Evolutionary conservation across 2,888 invertebrate species (phyloP).

Genomic region (Byasa hedistus): DNA sequence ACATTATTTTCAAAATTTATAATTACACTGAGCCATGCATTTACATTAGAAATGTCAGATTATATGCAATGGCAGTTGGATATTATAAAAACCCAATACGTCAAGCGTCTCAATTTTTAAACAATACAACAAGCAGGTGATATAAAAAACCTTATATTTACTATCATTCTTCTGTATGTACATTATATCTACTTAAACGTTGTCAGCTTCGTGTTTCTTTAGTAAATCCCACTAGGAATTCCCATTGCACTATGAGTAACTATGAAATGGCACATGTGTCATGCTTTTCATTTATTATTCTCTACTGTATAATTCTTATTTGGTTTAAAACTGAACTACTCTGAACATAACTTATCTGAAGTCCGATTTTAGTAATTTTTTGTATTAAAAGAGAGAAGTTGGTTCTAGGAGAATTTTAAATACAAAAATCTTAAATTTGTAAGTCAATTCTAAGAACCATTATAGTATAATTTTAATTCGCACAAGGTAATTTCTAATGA

Average conservation of each 20-base stretch:
- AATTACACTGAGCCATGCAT: neutral
- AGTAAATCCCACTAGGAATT: neutral
- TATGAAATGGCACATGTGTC: neutral
- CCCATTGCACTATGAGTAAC: neutral
- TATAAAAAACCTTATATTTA: neutral
- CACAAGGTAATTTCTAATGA: too few relatives aligned
- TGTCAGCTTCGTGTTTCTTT: neutral
- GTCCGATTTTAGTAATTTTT: too few relatives aligned
- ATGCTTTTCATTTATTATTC: neutral
- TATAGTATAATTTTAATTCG: too few relatives aligned
- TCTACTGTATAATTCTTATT: neutral
- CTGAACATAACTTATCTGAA: too few relatives aligned
- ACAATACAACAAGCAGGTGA: neutral
- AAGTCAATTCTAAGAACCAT: too few relatives aligned
- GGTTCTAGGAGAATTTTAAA: too few relatives aligned
- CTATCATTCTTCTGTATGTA: neutral
- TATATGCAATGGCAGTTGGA: neutral
- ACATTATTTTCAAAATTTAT: neutral
- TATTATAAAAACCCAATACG: neutral
- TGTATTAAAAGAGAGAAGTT: too few relatives aligned
- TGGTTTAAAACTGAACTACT: neutral
- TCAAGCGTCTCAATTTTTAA: neutral
- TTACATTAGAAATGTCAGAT: neutral
- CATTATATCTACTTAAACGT: neutral
- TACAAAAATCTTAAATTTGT: too few relatives aligned